A percentile compares a stretch with the other conserved stretches of the same genome.
These are phyloP conservation scores for Cetonia aurata DNA, from an alignment of 2,888 invertebrate genomes.

Conservation along the genomic window DNA sequence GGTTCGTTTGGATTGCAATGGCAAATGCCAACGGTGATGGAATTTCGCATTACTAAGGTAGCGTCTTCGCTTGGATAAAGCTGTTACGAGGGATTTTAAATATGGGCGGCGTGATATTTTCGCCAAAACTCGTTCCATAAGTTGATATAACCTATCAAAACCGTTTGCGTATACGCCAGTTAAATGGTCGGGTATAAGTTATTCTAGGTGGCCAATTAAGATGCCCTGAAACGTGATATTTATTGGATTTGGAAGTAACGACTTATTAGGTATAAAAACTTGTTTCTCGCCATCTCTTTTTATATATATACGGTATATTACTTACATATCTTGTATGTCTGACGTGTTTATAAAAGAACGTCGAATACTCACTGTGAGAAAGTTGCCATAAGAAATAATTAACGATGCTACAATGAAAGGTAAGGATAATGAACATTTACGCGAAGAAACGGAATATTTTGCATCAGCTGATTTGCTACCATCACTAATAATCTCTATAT, in stretches of 20 bases:
- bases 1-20: slow-evolving; percentile 26
- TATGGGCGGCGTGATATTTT: slow-evolving; percentile 13
- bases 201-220: slow-evolving; percentile 21
- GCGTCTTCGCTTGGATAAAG: slow-evolving; percentile 14
- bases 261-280: slow-evolving; percentile 9
- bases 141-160: slow-evolving; percentile 28
- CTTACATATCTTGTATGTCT: not conserved
- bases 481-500: too few species aligned
- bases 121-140: slow-evolving; percentile 23
- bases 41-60: slow-evolving; percentile 14
- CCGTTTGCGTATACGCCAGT: slow-evolving; percentile 1
- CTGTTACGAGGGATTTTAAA: slow-evolving; percentile 20
- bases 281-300: not conserved
- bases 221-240: slow-evolving; percentile 3
- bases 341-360: too few species aligned
- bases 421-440: too few species aligned
- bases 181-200: slow-evolving; percentile 21
- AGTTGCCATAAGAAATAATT: too few species aligned
- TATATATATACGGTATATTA: not conserved
- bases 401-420: too few species aligned
- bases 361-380: too few species aligned
- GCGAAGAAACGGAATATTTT: too few species aligned
- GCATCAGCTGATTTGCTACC: too few species aligned
- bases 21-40: slow-evolving; percentile 22
- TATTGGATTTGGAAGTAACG: slow-evolving; percentile 6